These are phyloP conservation scores for Xiphias gladius DNA, from an alignment of 2,113 vertebrate genomes.

Conservation along the genomic window DNA sequence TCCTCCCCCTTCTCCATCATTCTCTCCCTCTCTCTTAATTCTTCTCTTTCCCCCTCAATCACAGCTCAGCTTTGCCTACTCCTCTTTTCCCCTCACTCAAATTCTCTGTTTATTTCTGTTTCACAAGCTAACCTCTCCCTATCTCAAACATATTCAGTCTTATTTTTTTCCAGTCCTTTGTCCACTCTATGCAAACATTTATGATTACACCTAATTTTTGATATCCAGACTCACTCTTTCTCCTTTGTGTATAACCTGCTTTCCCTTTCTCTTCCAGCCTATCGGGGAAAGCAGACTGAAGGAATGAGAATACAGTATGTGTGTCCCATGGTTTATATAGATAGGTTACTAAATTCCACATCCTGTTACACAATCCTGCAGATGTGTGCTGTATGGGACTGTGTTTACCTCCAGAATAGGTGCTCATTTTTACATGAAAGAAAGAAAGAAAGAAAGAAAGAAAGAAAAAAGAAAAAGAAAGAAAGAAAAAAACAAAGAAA, in stretches of 20 bases:
- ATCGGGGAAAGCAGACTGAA: constrained; percentile 13
- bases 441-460: background rate
- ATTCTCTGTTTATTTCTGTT: constrained; percentile 48
- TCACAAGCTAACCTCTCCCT: constrained; percentile 33
- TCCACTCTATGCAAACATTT: constrained; percentile 42
- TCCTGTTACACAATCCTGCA: constrained; percentile 70
- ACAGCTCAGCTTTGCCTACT: constrained; percentile 56
- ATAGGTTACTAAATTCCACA: constrained; percentile 63
- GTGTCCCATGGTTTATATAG: constrained; percentile 56
- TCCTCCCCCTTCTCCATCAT: constrained; percentile 47
- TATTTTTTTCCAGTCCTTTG: constrained; percentile 9
- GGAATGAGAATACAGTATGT: constrained; percentile 49
- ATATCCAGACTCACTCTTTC: constrained; percentile 26
- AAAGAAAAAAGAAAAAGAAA: constrained; percentile 4
- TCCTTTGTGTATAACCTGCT: constrained; percentile 33
- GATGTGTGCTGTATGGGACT: constrained; percentile 55
- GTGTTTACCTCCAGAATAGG: constrained; percentile 40
- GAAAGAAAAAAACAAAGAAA: background rate
- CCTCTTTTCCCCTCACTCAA: constrained; percentile 35
- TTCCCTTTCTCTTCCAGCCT: constrained; percentile 8
- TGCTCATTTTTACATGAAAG: constrained; percentile 2
- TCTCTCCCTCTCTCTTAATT: constrained; percentile 51
- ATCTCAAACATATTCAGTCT: constrained; percentile 23
- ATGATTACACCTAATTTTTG: constrained; percentile 33
- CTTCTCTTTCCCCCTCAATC: constrained; percentile 57